These are phyloP conservation scores for Drosophila kepulauana DNA, from an alignment of 1,140 invertebrate genomes.

Conservation along the genomic window DNA sequence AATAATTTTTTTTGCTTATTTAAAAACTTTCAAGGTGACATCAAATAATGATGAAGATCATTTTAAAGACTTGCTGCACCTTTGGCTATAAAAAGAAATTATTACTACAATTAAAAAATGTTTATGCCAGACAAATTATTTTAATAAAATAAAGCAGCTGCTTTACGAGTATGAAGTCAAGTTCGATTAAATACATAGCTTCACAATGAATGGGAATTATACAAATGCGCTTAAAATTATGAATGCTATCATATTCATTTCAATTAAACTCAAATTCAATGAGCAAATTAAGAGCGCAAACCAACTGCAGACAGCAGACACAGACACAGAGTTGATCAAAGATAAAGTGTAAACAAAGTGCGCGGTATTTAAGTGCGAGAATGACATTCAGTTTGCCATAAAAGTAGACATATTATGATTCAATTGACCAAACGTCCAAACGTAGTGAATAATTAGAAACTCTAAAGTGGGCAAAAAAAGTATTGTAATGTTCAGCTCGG, in stretches of 20 bases:
- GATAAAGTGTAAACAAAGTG: not conserved
- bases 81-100: too few relatives aligned
- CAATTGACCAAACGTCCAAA: not conserved
- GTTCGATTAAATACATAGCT: too few relatives aligned
- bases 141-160: too few relatives aligned
- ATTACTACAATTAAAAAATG: too few relatives aligned
- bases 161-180: too few relatives aligned
- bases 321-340: not conserved
- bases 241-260: not conserved
- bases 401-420: slow-evolving; percentile 8
- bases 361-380: not conserved
- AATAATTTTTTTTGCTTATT: not conserved
- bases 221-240: not conserved
- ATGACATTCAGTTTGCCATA: slow-evolving; percentile 7
- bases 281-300: not conserved
- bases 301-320: not conserved
- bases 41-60: too few relatives aligned
- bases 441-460: slow-evolving; percentile 7
- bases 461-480: not conserved
- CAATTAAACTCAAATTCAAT: not conserved
- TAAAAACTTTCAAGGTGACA: too few relatives aligned
- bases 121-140: too few relatives aligned
- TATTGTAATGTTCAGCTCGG: slow-evolving; percentile 3
- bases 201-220: too few relatives aligned
- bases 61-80: too few relatives aligned